These are phyloP conservation scores for Mus spicilegus DNA, from an alignment of 2,113 vertebrate species.

Conservation along the genomic window DNA sequence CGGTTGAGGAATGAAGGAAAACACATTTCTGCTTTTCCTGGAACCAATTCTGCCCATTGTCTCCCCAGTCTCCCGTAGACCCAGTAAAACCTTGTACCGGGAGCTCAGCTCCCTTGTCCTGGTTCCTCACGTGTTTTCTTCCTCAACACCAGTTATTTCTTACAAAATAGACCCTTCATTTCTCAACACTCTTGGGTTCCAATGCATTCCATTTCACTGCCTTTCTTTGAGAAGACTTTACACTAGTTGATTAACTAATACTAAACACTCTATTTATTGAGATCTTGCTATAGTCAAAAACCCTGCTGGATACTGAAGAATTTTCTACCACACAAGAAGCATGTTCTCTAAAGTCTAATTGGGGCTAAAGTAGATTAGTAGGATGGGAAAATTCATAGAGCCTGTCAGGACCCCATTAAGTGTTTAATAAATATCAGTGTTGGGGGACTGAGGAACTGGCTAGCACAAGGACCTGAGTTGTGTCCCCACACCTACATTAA, in stretches of 20 bases:
- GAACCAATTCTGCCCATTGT: background rate
- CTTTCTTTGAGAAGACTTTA: background rate
- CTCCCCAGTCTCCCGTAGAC: background rate
- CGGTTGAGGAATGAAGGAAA: background rate
- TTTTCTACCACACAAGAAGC: background rate
- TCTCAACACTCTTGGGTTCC: slow-evolving; percentile 2
- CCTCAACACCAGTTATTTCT: background rate
- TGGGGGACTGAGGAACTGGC: background rate
- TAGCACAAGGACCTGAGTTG: background rate
- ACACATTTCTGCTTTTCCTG: background rate
- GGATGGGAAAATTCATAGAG: background rate
- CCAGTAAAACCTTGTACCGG: background rate
- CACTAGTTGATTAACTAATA: slow-evolving; percentile 1
- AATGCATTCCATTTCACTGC: background rate
- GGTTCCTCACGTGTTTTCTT: background rate
- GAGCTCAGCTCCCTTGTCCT: background rate
- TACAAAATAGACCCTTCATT: background rate
- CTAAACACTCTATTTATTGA: background rate
- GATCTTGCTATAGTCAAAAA: background rate
- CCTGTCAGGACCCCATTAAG: background rate
- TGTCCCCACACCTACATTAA: too few relatives aligned
- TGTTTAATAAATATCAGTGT: background rate
- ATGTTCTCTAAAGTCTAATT: background rate
- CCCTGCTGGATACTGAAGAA: background rate
- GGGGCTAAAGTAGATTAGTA: background rate